A percentile compares a stretch with the other conserved stretches of the same genome.
Conservation (phyloP, 2,797 vertebrate genomes). For the Cyprinodon diabolis region DNA sequence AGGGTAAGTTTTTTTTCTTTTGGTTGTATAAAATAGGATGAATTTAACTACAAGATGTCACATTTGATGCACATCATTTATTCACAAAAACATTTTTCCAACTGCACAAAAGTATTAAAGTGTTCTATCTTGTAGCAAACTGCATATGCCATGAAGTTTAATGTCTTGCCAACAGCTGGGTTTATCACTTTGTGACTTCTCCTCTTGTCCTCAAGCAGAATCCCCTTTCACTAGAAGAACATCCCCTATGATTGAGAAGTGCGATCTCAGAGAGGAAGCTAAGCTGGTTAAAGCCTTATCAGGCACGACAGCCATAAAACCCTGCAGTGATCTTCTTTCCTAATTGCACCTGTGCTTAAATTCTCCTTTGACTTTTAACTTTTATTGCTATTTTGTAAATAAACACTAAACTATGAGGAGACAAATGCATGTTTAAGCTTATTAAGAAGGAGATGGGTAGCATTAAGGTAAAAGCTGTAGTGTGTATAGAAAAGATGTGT, state of each 20-base stretch:
- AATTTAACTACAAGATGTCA: not conserved
- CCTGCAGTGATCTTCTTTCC: constrained; percentile 58
- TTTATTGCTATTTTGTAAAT: constrained; percentile 12
- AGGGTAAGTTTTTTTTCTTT: constrained; percentile 78
- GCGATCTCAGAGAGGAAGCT: constrained; percentile 52
- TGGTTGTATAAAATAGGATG: not conserved
- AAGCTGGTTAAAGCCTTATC: constrained; percentile 80
- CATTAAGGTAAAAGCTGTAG: constrained; percentile 4
- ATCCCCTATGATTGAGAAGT: constrained; percentile 70
- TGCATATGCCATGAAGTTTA: not conserved
- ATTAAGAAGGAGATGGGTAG: constrained; percentile 5
- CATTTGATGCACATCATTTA: not conserved
- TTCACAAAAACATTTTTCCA: not conserved
- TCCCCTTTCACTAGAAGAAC: constrained; percentile 67
- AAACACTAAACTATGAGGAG: not conserved
- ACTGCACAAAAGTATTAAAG: not conserved
- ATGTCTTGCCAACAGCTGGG: not conserved
- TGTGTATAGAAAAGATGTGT: constrained; percentile 22
- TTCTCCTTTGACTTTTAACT: constrained; percentile 37
- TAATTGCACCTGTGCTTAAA: constrained; percentile 35
- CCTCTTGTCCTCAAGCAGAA: constrained; percentile 24
- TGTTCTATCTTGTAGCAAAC: not conserved
- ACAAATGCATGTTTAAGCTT: not conserved
- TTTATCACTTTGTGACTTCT: constrained; percentile 11
- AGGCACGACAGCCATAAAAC: constrained; percentile 72